Conservation (phyloP, 1,140 invertebrate genomes). For the Leptopilina clavipes region DNA sequence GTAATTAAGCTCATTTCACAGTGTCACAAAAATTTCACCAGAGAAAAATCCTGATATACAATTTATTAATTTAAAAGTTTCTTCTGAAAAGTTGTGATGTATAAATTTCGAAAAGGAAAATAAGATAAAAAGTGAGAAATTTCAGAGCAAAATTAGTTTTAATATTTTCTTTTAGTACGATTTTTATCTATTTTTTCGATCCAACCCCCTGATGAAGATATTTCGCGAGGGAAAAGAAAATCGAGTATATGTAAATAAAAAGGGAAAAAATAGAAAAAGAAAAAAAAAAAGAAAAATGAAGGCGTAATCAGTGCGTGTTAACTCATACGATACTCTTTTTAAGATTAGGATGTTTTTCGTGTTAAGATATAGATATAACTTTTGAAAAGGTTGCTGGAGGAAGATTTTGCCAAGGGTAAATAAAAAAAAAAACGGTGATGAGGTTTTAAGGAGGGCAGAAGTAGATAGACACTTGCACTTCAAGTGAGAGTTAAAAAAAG, state of each 20-base stretch:
- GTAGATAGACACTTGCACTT: background rate
- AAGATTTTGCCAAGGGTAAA: conserved; percentile 11
- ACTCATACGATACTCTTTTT: conserved; percentile 41
- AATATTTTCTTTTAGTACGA: background rate
- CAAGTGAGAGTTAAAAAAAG: conserved; percentile 9
- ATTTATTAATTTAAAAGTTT: too few relatives aligned
- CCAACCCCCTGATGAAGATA: background rate
- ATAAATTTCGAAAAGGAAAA: too few relatives aligned
- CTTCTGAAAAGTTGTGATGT: too few relatives aligned
- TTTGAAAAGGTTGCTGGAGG: conserved; percentile 2
- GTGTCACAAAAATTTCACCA: too few relatives aligned
- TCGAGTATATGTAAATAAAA: conserved; percentile 31
- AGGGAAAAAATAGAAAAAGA: too few relatives aligned
- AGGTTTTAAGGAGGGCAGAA: background rate
- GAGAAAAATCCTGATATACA: too few relatives aligned
- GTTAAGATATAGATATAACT: conserved; percentile 12
- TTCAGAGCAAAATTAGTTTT: conserved; percentile 1
- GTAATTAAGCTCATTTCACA: too few relatives aligned
- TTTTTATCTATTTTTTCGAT: conserved; percentile 14
- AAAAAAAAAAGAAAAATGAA: background rate
- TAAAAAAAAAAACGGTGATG: conserved; percentile 28
- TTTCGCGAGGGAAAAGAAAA: background rate
- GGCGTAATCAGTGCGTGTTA: conserved; percentile 42
- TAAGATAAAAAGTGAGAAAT: background rate
- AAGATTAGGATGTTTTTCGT: conserved; percentile 33